phyloP scores from a whole-genome alignment of 92 coral and sea anemone species.

The Bergia sp. region DNA sequence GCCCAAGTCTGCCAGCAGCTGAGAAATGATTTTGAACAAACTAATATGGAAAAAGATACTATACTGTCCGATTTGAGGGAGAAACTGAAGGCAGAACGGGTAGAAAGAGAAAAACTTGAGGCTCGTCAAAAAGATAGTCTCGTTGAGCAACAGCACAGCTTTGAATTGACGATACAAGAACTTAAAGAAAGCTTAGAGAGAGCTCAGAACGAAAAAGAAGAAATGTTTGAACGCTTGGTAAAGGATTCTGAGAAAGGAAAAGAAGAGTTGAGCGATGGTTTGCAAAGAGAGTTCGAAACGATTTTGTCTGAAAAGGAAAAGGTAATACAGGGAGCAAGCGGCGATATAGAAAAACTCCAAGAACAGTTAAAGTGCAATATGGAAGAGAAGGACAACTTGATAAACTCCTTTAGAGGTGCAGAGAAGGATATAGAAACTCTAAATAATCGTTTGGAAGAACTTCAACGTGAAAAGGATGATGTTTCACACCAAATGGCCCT shows the following conservation, averaged over 20 bases:
- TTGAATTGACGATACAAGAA: constrained; percentile 48
- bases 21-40: constrained; percentile 65
- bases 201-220: constrained; percentile 68
- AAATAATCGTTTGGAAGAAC: constrained; percentile 40
- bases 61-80: constrained; percentile 57
- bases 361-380: constrained; percentile 20
- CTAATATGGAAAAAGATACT: constrained; percentile 60
- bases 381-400: constrained; percentile 37
- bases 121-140: constrained; percentile 38
- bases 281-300: constrained; percentile 57
- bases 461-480: constrained; percentile 28
- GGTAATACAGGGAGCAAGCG: constrained; percentile 41
- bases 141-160: constrained; percentile 21
- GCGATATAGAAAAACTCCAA: constrained; percentile 28
- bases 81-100: constrained; percentile 52
- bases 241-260: constrained; percentile 68
- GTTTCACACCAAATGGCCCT: constrained; percentile 20
- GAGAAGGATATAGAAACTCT: constrained; percentile 42
- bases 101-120: constrained; percentile 56
- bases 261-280: constrained; percentile 63
- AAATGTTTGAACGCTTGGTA: constrained; percentile 74
- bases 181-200: constrained; percentile 64
- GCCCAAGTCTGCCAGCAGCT: constrained; percentile 60
- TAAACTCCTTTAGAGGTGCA: constrained; percentile 30
- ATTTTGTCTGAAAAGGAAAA: constrained; percentile 57